Conservation (phyloP, 2,888 invertebrate species). For the Dynastes maya region DNA sequence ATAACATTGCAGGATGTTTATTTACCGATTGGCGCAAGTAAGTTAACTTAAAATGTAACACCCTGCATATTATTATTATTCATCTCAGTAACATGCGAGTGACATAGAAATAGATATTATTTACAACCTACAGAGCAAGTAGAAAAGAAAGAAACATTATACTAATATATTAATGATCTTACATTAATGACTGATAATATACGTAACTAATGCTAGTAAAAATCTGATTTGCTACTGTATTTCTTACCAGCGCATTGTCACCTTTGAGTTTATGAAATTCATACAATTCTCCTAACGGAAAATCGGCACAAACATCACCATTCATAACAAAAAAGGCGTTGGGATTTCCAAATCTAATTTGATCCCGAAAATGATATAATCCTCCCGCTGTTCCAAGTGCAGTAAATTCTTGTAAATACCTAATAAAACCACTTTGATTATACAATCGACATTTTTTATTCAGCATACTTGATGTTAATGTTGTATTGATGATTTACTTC, state of each 20-base stretch:
- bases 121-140: too few relatives aligned
- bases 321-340: conserved; percentile 95
- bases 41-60: too few relatives aligned
- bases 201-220: too few relatives aligned
- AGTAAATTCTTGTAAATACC: conserved; percentile 96
- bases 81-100: too few relatives aligned
- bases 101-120: too few relatives aligned
- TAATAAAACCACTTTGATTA: conserved; percentile 63
- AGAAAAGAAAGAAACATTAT: too few relatives aligned
- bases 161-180: too few relatives aligned
- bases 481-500: conserved; percentile 90
- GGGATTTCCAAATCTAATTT: conserved; percentile 90
- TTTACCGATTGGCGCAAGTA: too few relatives aligned
- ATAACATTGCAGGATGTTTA: too few relatives aligned
- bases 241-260: conserved; percentile 73
- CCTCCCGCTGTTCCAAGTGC: conserved; percentile 97
- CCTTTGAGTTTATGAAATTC: conserved; percentile 79
- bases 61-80: too few relatives aligned
- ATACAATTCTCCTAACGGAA: conserved; percentile 89
- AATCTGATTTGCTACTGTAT: background rate
- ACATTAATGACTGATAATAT: too few relatives aligned
- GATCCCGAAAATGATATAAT: conserved; percentile 96
- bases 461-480: conserved; percentile 81
- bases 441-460: background rate
- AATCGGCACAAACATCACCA: conserved; percentile 98